Percentiles rank a stretch among this genome's conserved stretches.
phyloP scores from a whole-genome alignment of 2,888 invertebrate species.

The Cosmopolites sordidus region DNA sequence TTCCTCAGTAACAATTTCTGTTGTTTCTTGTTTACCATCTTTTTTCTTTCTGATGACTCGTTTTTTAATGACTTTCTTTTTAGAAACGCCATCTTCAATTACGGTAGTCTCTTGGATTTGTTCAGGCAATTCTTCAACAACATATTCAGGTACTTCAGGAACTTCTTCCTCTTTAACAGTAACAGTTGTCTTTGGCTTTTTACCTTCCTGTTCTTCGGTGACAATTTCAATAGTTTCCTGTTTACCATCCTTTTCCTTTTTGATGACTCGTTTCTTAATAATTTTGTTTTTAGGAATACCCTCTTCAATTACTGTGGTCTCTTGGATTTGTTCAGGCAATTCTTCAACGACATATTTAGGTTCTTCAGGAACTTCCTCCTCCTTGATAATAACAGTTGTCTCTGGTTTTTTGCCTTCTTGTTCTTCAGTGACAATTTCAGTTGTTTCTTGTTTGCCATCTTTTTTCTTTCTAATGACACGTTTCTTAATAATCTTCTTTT shows the following conservation, averaged over 20 bases:
- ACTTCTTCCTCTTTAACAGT: conserved; percentile 29
- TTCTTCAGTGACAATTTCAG: conserved; percentile 45
- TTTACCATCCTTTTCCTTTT: conserved; percentile 34
- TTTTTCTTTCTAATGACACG: conserved; percentile 45
- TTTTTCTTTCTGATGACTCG: conserved; percentile 40
- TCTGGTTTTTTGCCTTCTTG: conserved; percentile 42
- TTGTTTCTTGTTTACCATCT: conserved; percentile 34
- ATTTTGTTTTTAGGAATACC: conserved; percentile 34
- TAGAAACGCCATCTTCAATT: conserved; percentile 30
- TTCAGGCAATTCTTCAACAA: conserved; percentile 34
- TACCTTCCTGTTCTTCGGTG: conserved; percentile 35
- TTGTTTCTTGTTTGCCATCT: conserved; percentile 42
- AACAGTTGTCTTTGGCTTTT: conserved; percentile 34
- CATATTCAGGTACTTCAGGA: conserved; percentile 19
- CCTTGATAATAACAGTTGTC: conserved; percentile 34
- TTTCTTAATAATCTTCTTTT: conserved; percentile 41
- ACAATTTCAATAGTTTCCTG: conserved; percentile 39
- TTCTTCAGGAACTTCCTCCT: conserved; percentile 37
- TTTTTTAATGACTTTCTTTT: conserved; percentile 36
- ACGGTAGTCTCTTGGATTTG: conserved; percentile 36
- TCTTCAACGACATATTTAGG: conserved; percentile 41
- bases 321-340: conserved; percentile 33
- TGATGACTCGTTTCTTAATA: conserved; percentile 34
- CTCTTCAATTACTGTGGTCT: conserved; percentile 40
- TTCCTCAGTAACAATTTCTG: conserved; percentile 42